Evolutionary conservation across 2,888 invertebrate genomes (phyloP).

Genomic region (Hemicrepidius hirtus): DNA sequence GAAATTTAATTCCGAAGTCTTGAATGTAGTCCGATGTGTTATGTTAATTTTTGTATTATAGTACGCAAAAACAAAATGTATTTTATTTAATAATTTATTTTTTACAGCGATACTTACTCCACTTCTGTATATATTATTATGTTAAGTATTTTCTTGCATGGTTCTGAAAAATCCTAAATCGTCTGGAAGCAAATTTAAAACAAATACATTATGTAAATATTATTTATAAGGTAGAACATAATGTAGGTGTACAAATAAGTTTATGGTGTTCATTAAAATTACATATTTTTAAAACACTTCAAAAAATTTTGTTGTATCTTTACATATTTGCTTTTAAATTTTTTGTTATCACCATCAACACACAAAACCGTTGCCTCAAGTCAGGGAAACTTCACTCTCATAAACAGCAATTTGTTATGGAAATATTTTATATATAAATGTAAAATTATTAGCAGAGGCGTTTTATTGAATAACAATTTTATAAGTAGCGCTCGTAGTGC

Average conservation of each 20-base stretch:
- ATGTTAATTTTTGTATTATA: constrained; percentile 20
- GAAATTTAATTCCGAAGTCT: neutral
- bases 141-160: constrained; percentile 9
- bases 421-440: constrained; percentile 24
- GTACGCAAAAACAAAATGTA: constrained; percentile 17
- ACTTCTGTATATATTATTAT: constrained; percentile 43
- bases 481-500: constrained; percentile 44
- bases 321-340: neutral
- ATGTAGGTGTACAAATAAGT: constrained; percentile 45
- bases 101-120: constrained; percentile 17
- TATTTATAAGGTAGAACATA: constrained; percentile 30
- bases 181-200: constrained; percentile 1
- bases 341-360: neutral
- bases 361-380: neutral
- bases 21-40: constrained; percentile 31
- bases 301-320: neutral
- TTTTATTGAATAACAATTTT: constrained; percentile 44
- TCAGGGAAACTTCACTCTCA: constrained; percentile 16
- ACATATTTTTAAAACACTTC: constrained; percentile 10
- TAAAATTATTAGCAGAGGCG: constrained; percentile 38
- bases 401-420: constrained; percentile 11
- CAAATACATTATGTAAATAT: constrained; percentile 42
- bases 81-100: constrained; percentile 49
- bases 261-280: constrained; percentile 36
- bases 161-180: neutral